Evolutionary conservation across 2,888 invertebrate species (phyloP).

Genomic region (Amphiduros pacificus): DNA sequence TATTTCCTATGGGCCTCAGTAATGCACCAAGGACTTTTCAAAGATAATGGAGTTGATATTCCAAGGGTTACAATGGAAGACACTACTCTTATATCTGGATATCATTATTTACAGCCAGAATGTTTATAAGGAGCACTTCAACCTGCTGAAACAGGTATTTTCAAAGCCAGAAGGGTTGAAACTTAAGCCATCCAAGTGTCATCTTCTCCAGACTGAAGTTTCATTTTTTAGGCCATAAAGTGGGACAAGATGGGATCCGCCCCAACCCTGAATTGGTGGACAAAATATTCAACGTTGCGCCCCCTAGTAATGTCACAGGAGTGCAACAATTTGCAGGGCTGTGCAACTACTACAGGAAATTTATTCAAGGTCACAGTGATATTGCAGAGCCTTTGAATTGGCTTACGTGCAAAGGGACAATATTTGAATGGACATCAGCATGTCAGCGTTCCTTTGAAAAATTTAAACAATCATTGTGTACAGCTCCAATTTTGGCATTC

Average conservation of each 20-base stretch:
- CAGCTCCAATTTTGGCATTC: no score
- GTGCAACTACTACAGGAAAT: slow-evolving; percentile 9
- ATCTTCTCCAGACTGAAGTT: slow-evolving; percentile 16
- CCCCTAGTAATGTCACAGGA: neutral
- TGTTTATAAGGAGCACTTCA: slow-evolving; percentile 19
- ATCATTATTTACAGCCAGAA: slow-evolving; percentile 29
- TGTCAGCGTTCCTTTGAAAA: no score
- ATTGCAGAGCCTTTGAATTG: no score
- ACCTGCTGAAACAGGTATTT: slow-evolving; percentile 28
- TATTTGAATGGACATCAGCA: no score
- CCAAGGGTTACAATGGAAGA: slow-evolving; percentile 23
- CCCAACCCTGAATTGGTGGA: slow-evolving; percentile 7
- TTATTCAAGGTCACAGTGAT: no score
- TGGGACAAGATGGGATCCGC: neutral
- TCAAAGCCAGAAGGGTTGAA: no score
- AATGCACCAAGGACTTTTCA: slow-evolving; percentile 33
- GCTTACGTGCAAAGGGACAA: no score
- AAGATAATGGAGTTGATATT: slow-evolving; percentile 30
- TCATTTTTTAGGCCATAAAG: slow-evolving; percentile 16
- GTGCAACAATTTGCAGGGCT: slow-evolving; percentile 11
- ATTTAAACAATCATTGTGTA: no score
- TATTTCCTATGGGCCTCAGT: slow-evolving; percentile 31
- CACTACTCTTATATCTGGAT: slow-evolving; percentile 30
- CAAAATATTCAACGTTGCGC: neutral
- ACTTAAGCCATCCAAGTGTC: slow-evolving; percentile 34